Percentiles rank a stretch among this genome's conserved stretches.
phyloP scores from a whole-genome alignment of 35 echinoderm and acorn worm species.

The Heliocidaris erythrogramma region DNA sequence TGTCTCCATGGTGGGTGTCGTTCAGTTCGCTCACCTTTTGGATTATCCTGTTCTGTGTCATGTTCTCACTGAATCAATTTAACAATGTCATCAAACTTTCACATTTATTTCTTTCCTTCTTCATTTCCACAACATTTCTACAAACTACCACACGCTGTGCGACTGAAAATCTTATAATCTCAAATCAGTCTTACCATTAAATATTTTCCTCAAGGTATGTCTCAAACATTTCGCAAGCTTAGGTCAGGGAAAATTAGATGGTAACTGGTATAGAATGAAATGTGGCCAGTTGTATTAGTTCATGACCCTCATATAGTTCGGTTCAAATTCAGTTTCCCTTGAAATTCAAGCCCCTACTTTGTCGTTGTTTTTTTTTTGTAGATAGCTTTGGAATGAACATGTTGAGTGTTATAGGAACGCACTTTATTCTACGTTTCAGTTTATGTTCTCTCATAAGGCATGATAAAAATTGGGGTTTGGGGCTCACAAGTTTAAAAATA shows the following conservation, averaged over 20 bases:
- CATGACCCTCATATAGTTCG: background rate
- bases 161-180: background rate
- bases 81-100: slow-evolving; percentile 12
- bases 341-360: no score
- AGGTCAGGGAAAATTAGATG: background rate
- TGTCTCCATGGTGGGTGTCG: no score
- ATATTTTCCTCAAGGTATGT: background rate
- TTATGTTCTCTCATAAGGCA: no score
- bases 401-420: no score
- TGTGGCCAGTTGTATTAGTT: background rate
- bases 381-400: no score
- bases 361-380: no score
- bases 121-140: background rate
- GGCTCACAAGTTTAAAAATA: no score
- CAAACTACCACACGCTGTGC: background rate
- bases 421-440: no score
- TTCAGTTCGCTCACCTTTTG: no score
- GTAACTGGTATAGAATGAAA: background rate
- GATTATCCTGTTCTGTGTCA: no score
- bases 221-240: background rate
- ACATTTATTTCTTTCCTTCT: background rate
- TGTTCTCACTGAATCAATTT: background rate
- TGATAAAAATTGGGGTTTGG: no score
- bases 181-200: background rate
- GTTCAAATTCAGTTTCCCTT: no score